phyloP scores from a whole-genome alignment of 2,113 vertebrate genomes.

The Ciconia boyciana region DNA sequence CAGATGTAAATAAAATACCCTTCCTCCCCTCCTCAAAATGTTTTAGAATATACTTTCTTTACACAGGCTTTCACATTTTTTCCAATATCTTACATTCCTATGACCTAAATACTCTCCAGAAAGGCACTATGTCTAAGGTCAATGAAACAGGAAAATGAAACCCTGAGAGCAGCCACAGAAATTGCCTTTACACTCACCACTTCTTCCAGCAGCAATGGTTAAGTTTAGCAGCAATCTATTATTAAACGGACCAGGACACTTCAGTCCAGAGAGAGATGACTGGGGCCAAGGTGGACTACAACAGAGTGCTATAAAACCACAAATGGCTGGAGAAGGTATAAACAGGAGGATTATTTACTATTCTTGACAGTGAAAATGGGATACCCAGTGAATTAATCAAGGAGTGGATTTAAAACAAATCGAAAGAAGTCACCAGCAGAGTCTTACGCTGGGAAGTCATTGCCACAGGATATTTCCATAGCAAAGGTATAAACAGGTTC shows the following conservation, averaged over 20 bases:
- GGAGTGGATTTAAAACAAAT: background rate
- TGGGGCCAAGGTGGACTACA: background rate
- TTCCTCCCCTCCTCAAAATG: background rate
- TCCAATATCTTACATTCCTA: background rate
- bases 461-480: background rate
- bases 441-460: background rate
- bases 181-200: background rate
- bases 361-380: background rate
- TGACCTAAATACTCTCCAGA: background rate
- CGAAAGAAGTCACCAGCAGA: background rate
- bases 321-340: background rate
- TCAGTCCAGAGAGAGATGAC: background rate
- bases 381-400: background rate
- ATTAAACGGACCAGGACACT: background rate
- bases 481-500: background rate
- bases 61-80: background rate
- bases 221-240: slow-evolving; percentile 35
- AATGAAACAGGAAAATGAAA: background rate
- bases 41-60: background rate
- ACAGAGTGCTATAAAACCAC: background rate
- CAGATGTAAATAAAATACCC: background rate
- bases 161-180: background rate
- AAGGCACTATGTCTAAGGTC: background rate
- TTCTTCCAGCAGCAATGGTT: background rate
- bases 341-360: background rate